These are phyloP conservation scores for Tachystola acroxantha DNA, from an alignment of 2,888 invertebrate species.

Conservation along the genomic window DNA sequence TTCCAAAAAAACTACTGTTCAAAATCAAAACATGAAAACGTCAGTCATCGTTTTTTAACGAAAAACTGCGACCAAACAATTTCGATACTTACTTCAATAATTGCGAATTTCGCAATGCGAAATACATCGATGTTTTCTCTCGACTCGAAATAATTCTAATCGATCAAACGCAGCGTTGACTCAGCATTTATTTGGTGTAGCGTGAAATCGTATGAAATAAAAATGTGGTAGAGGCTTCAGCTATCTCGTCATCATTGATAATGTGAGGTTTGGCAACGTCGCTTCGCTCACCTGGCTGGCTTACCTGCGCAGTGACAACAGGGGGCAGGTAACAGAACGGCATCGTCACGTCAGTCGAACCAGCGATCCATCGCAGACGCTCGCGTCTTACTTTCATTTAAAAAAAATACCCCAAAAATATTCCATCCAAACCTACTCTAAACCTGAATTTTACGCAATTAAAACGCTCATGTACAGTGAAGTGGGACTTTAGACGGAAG, in stretches of 20 bases:
- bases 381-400: constrained; percentile 40
- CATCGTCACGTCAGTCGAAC: constrained; percentile 61
- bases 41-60: constrained; percentile 2
- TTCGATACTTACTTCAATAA: constrained; percentile 30
- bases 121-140: constrained; percentile 38
- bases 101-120: no score
- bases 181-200: constrained; percentile 48
- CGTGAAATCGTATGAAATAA: constrained; percentile 38
- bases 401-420: constrained; percentile 32
- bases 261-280: constrained; percentile 74
- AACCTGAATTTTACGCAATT: constrained; percentile 1
- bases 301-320: constrained; percentile 75
- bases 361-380: constrained; percentile 57
- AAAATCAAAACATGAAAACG: constrained; percentile 2
- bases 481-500: constrained; percentile 33
- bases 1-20: neutral
- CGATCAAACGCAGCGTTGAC: constrained; percentile 16
- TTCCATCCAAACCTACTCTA: constrained; percentile 31
- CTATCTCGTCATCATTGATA: constrained; percentile 75
- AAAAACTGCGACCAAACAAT: constrained; percentile 16
- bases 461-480: neutral
- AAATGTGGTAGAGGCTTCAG: constrained; percentile 47
- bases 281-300: constrained; percentile 71
- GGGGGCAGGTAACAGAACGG: constrained; percentile 48
- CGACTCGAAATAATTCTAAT: constrained; percentile 20